Base-by-base conservation (phyloP, 2,888 invertebrate species). In the Homarus gammarus region DNA sequence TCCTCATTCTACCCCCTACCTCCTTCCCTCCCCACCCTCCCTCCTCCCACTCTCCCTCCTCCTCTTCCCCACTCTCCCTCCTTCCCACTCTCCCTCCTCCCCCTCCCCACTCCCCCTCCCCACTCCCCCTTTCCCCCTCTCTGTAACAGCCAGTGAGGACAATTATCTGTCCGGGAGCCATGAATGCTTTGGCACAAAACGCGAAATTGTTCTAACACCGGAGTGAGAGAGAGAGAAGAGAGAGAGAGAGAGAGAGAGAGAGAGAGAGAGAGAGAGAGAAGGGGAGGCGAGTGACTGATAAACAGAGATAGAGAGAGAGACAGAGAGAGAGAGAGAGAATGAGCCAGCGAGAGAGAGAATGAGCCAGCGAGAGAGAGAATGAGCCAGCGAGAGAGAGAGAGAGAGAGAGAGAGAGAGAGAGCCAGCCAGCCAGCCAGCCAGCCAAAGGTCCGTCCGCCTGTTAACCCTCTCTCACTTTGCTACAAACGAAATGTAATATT, bases 401-500 rank as follows among this genome's bases (percentile, higher is more conserved):
- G 33, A 27, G 36, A 22, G 70, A 27, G 70, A 27, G 33, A 12
- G 70, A 10, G 36, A 27, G 70, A 27, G 36, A 27, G 70, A 12
- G 27, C 18, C 2, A 8, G 70, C 18, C 68, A 15, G 22, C 12
- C 15, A 15, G 56, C 12, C 56, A 15, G 73, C 36, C 12, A 15
- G 68, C n/a, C 49, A 72, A 70, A 70, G 72, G 72, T 72, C 33
- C 33, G 51, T 38, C 73, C 36, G 51, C 84, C 84, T 84, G 51
- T 72, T 72, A 72, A 49, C 72, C 70, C 84, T n/a, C 68, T 68
- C 77, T 77, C 84, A 77, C 84, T 77, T 85, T 75, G 84, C 75
- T 77, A 85, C 84, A 85, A 85, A 85, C 84, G 84, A 85, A 85
- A 85, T 85, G 84, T 85, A 85, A 85, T 85, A 85, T 85, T 85